Conservation (phyloP, 2,113 vertebrate genomes). For the Corythornis madagascariensis region DNA sequence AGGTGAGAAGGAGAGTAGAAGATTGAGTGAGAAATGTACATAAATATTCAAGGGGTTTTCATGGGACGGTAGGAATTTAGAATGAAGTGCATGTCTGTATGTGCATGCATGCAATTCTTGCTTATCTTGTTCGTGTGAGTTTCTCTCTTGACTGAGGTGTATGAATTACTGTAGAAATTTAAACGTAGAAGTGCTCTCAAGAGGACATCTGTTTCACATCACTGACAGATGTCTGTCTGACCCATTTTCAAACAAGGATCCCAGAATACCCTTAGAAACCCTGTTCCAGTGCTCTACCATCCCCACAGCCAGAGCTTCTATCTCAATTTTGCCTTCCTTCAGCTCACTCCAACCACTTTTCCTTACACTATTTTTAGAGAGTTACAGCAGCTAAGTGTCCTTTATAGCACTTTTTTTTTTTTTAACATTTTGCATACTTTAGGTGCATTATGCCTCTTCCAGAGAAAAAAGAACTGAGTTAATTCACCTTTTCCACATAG, state of each 20-base stretch:
- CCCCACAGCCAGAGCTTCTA: not conserved
- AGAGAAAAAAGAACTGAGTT: not conserved
- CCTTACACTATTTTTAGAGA: not conserved
- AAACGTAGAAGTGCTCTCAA: constrained; percentile 10
- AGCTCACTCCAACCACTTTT: not conserved
- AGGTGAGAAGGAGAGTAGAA: not conserved
- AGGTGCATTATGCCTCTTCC: not conserved
- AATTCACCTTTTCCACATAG: not conserved
- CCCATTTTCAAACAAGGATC: constrained; percentile 45
- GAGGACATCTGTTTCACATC: constrained; percentile 49
- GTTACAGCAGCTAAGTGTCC: not conserved
- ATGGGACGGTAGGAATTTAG: not conserved
- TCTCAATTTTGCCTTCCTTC: not conserved
- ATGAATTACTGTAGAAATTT: constrained; percentile 9
- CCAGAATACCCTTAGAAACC: constrained; percentile 23
- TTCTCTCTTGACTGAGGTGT: not conserved
- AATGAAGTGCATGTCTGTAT: not conserved
- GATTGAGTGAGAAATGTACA: not conserved
- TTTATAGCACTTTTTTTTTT: not conserved
- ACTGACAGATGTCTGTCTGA: constrained; percentile 48
- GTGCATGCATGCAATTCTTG: not conserved
- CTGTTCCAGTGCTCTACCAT: not conserved
- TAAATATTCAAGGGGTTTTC: not conserved
- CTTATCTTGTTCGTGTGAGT: not conserved
- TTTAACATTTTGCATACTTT: not conserved